Base-by-base conservation (phyloP, 2,797 vertebrate species). In the Limnodromus scolopaceus region DNA sequence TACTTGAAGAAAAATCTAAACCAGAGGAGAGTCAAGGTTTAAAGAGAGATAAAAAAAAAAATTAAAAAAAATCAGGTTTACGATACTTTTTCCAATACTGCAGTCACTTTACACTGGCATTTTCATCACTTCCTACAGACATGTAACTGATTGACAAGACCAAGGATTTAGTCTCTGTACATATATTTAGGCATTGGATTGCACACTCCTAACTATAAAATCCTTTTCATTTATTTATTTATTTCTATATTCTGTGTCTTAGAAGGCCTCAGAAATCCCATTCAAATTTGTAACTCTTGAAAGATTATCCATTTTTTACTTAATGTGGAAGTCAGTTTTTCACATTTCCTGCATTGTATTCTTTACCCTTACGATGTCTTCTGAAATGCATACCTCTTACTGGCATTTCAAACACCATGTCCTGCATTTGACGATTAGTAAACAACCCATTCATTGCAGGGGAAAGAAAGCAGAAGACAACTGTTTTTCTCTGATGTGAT, bases 401-500 rank as follows among this genome's bases (percentile, higher is more conserved):
- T 74, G 43, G 27, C 46, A 84, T 94, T 92, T 95, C 60, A 74
- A 72, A 46, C 30, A 38, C 24, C 11, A 23, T 20, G 19, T 86
- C 80, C 57, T 84, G 46, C 24, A 61, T 51, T 82, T 68, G 57
- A 75, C 19, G 20, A 79, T 84, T 60, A 78, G 57, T 27, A 92
- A 92, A 92, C 87, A 58, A 76, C 1, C 9, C 23, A 77, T 18
- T 84, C 43, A 41, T 85, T 93, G 17, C 34, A 64, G 20, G 7
- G 39, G 17, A 54, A 84, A 79, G 36, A 85, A 43, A 76, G 13
- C 2, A 6, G 23, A 88, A 81, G 38, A 61, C n/a, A 87, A 63
- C 36, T 89, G 27, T 55, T 79, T 84, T 83, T 41, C 23, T 83
- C 36, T 72, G 39, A 84, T 65, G 24, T n/a, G 77, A 96, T 48